Percentiles rank a stretch among this genome's conserved stretches.
phyloP scores from a whole-genome alignment of 2,113 vertebrate genomes.

The Falcunculus frontatus region DNA sequence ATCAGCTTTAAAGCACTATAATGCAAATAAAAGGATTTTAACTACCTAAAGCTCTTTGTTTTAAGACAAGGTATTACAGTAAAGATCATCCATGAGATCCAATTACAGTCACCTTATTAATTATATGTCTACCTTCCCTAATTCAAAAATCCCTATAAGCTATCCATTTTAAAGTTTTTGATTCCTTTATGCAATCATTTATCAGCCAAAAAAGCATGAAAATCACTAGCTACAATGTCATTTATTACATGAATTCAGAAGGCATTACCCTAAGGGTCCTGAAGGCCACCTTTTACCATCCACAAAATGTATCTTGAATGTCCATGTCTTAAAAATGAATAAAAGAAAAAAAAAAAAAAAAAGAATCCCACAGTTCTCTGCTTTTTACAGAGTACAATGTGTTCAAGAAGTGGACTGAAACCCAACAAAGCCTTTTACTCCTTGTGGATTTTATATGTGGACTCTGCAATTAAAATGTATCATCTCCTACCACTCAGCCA shows the following conservation, averaged over 20 bases:
- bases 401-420: neutral
- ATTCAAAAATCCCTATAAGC: slow-evolving; percentile 15
- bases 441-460: neutral
- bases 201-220: neutral
- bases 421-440: neutral
- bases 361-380: neutral
- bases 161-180: neutral
- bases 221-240: neutral
- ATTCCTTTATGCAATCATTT: neutral
- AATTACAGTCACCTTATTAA: slow-evolving; percentile 9
- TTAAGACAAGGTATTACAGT: slow-evolving; percentile 6
- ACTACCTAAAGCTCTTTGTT: slow-evolving; percentile 24
- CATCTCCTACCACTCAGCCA: neutral
- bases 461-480: neutral
- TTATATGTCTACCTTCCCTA: neutral
- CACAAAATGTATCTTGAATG: neutral
- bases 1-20: neutral
- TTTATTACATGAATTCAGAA: neutral
- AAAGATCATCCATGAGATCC: neutral
- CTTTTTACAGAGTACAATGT: neutral
- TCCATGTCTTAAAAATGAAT: neutral
- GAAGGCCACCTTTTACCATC: neutral
- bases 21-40: slow-evolving; percentile 9
- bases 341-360: neutral
- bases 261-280: neutral